Evolutionary conservation across 2,797 vertebrate species (phyloP).

Genomic region (Enteromius mattozi): DNA sequence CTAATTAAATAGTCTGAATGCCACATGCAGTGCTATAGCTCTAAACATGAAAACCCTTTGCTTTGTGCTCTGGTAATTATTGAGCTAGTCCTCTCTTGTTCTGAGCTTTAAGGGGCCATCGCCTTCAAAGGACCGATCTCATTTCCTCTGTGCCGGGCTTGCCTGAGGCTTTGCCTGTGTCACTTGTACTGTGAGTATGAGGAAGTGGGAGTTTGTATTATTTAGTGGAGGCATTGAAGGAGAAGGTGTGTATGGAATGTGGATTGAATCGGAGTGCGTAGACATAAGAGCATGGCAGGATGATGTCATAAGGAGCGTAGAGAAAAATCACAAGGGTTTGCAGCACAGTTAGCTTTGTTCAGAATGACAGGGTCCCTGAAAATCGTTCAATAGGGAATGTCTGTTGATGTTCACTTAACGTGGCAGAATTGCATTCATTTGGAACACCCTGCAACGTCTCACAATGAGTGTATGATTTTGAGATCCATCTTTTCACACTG

Average conservation of each 20-base stretch:
- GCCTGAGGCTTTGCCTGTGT: constrained; percentile 54
- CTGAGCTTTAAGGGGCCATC: constrained; percentile 47
- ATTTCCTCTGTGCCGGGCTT: constrained; percentile 57
- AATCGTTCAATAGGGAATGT: background rate
- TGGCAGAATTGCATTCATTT: background rate
- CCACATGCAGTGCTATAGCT: constrained; percentile 46
- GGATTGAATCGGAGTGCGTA: background rate
- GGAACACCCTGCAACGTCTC: background rate
- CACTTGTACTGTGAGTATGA: constrained; percentile 44
- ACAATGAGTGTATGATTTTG: too few species aligned
- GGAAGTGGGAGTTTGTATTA: constrained; percentile 44
- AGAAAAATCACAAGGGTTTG: constrained; percentile 18
- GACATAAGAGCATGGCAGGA: background rate
- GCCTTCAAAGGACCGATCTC: constrained; percentile 55
- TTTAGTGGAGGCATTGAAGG: constrained; percentile 28
- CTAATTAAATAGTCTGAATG: constrained; percentile 50
- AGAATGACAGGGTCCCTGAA: background rate
- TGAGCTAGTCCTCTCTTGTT: constrained; percentile 55
- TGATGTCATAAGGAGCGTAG: background rate
- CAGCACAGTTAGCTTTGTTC: background rate
- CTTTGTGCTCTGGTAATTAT: constrained; percentile 58
- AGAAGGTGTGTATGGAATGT: constrained; percentile 19
- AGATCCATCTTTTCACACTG: too few species aligned
- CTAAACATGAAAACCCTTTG: constrained; percentile 44
- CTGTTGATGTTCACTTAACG: background rate